These are phyloP conservation scores for Engystomops pustulosus DNA, from an alignment of 2,113 vertebrate genomes.

Conservation along the genomic window DNA sequence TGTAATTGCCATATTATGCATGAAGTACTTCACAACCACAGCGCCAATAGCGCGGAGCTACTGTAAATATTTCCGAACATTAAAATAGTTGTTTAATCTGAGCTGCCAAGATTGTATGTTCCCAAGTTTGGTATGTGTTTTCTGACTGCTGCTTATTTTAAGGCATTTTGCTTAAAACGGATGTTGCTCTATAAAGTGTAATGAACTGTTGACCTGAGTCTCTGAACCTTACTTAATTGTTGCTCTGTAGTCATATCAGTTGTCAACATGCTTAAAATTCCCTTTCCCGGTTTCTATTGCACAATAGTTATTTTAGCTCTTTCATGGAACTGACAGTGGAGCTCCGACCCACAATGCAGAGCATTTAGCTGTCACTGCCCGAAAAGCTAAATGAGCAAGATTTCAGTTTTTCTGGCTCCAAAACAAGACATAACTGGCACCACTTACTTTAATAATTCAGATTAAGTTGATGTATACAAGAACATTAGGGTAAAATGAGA, in stretches of 20 bases:
- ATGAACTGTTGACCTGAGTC: constrained; percentile 7
- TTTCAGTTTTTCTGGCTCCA: constrained; percentile 32
- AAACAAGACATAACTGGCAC: constrained; percentile 45
- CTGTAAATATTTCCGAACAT: background rate
- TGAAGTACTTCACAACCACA: background rate
- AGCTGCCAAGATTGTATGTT: background rate
- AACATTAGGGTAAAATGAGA: constrained; percentile 34
- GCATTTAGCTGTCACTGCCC: constrained; percentile 49
- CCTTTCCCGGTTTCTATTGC: constrained; percentile 21
- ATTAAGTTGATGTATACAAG: constrained; percentile 9
- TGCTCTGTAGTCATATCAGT: constrained; percentile 47
- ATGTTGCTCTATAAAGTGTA: constrained; percentile 11
- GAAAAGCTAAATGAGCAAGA: constrained; percentile 33
- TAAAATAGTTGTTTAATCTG: background rate
- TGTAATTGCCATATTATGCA: constrained; percentile 5
- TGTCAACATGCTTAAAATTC: constrained; percentile 45
- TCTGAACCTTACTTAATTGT: constrained; percentile 40
- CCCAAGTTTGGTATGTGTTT: constrained; percentile 15
- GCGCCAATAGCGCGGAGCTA: background rate
- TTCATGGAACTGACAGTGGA: constrained; percentile 31
- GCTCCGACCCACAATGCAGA: constrained; percentile 38
- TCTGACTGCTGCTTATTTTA: background rate
- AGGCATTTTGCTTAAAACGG: constrained; percentile 3
- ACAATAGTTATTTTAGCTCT: constrained; percentile 26
- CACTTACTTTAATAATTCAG: constrained; percentile 24